phyloP scores from a whole-genome alignment of 30 jellyfish, hydroid and myxozoan species.

The Rhopilema esculentum region DNA sequence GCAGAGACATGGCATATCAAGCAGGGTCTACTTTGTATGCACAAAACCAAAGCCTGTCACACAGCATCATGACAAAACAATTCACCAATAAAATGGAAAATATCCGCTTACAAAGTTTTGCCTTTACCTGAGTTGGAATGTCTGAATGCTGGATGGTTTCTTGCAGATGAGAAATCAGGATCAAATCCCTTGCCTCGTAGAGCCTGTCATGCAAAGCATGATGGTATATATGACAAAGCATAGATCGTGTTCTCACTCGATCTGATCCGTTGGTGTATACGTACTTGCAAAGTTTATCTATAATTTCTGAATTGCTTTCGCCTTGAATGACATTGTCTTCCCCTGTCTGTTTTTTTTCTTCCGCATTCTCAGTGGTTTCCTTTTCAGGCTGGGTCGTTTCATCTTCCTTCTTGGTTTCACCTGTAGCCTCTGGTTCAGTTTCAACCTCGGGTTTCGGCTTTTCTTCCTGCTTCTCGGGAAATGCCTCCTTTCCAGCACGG shows the following conservation, averaged over 20 bases:
- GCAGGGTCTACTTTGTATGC: slow-evolving; percentile 69
- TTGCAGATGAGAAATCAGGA: slow-evolving; percentile 96
- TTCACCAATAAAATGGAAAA: background rate
- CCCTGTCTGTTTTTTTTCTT: slow-evolving; percentile 9
- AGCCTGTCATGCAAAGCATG: slow-evolving; percentile 99
- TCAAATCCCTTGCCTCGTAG: slow-evolving; percentile 98
- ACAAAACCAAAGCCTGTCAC: background rate
- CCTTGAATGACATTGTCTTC: slow-evolving; percentile 32
- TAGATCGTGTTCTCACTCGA: slow-evolving; percentile 97
- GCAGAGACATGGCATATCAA: slow-evolving; percentile 32
- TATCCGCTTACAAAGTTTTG: background rate
- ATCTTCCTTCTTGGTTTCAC: slow-evolving; percentile 51
- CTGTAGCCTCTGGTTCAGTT: slow-evolving; percentile 35
- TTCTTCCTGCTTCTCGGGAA: slow-evolving; percentile 17
- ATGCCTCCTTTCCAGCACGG: slow-evolving; percentile 12
- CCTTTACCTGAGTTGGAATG: slow-evolving; percentile 94
- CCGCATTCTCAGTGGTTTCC: background rate
- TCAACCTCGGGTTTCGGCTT: slow-evolving; percentile 13
- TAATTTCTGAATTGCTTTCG: slow-evolving; percentile 73
- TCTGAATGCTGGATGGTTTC: slow-evolving; percentile 96
- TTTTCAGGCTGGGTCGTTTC: slow-evolving; percentile 32
- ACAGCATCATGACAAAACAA: background rate
- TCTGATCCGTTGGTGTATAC: slow-evolving; percentile 95
- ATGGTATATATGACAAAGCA: slow-evolving; percentile 98
- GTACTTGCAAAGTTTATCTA: slow-evolving; percentile 83